phyloP scores from a whole-genome alignment of 2,888 invertebrate genomes.

The Lasioglossum oenotherae region DNA sequence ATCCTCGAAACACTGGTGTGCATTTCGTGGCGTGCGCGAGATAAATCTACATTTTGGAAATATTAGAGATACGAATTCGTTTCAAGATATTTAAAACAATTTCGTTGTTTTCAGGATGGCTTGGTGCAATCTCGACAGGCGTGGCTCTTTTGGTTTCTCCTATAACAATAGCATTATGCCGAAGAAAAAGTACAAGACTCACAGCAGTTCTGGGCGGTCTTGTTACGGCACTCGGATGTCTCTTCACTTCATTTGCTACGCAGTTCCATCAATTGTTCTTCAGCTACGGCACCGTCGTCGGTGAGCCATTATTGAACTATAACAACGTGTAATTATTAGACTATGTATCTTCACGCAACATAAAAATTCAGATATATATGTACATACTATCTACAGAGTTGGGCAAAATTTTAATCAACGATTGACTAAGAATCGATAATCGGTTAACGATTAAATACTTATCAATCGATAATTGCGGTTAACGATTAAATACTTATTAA shows the following conservation, averaged over 20 bases:
- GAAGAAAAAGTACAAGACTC: slow-evolving; percentile 94
- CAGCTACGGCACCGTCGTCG: slow-evolving; percentile 89
- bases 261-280: slow-evolving; percentile 96
- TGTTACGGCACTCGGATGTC: slow-evolving; percentile 93
- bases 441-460: no score
- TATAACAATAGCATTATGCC: slow-evolving; percentile 93
- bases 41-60: background rate
- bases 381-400: no score
- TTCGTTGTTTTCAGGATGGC: slow-evolving; percentile 89
- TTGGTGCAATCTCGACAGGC: slow-evolving; percentile 92
- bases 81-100: slow-evolving; percentile 10
- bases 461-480: no score
- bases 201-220: slow-evolving; percentile 95
- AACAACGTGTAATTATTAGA: background rate
- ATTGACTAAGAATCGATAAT: no score
- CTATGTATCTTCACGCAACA: background rate
- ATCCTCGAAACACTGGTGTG: background rate
- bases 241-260: slow-evolving; percentile 95
- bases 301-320: slow-evolving; percentile 77
- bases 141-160: slow-evolving; percentile 93
- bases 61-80: background rate
- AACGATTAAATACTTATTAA: no score
- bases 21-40: background rate
- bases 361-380: background rate
- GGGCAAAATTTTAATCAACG: no score